Conservation (phyloP, 2,797 vertebrate genomes). For the Melopsittacus undulatus region DNA sequence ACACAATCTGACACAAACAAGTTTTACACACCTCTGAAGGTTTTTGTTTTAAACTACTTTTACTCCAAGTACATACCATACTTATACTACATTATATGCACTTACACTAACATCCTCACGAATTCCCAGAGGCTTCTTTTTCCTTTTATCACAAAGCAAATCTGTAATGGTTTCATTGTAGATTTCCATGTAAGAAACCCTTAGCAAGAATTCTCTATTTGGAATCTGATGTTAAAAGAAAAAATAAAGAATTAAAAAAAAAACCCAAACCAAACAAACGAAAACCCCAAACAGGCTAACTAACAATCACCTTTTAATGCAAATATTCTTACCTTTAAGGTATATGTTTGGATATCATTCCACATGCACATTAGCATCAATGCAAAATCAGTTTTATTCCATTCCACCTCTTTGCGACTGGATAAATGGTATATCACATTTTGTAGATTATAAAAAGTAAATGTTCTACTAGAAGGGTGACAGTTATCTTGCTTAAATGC, state of each 20-base stretch:
- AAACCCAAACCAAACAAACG: too few species aligned
- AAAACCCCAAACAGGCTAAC: background rate
- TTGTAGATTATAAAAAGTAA: background rate
- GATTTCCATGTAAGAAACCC: constrained; percentile 98
- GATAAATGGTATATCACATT: background rate
- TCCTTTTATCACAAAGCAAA: constrained; percentile 88
- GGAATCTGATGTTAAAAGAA: constrained; percentile 79
- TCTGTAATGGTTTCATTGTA: constrained; percentile 96
- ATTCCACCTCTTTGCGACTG: background rate
- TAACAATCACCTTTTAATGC: background rate
- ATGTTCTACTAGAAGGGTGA: background rate
- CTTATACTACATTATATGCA: background rate
- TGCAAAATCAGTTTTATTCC: background rate
- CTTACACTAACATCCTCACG: constrained; percentile 91
- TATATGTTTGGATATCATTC: background rate
- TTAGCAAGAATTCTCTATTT: constrained; percentile 92
- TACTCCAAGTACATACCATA: background rate
- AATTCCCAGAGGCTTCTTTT: constrained; percentile 92
- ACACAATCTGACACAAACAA: background rate
- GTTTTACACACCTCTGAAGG: background rate
- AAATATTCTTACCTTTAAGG: background rate
- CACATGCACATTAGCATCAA: background rate
- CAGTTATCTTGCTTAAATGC: background rate
- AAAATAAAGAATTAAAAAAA: background rate
- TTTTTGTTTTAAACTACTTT: background rate